phyloP scores from a whole-genome alignment of 2,113 vertebrate genomes.

The Promerops cafer region DNA sequence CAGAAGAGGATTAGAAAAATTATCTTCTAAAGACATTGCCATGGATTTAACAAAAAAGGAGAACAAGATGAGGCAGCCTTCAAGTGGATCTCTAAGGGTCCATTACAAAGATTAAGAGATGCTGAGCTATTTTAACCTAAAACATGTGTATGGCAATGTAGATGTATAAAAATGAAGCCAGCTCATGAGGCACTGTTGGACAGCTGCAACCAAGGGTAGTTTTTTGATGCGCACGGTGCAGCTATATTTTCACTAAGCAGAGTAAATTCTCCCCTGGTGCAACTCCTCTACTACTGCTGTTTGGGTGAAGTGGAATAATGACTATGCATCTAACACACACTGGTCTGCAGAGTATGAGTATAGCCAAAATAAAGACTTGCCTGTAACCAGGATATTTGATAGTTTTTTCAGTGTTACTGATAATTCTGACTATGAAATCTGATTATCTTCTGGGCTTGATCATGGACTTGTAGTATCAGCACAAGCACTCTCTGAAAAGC shows the following conservation, averaged over 20 bases:
- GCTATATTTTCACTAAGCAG: not conserved
- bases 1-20: not conserved
- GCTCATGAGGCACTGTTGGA: not conserved
- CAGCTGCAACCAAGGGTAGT: not conserved
- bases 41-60: not conserved
- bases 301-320: not conserved
- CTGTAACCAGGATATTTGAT: not conserved
- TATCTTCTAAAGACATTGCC: not conserved
- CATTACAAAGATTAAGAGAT: not conserved
- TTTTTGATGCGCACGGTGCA: not conserved
- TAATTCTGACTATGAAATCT: not conserved
- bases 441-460: not conserved
- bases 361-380: not conserved
- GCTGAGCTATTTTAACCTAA: not conserved
- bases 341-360: accelerated
- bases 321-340: not conserved
- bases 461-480: not conserved
- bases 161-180: not conserved
- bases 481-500: not conserved
- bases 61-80: not conserved
- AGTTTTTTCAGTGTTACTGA: not conserved
- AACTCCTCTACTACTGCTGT: not conserved
- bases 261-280: not conserved
- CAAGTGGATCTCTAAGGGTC: not conserved
- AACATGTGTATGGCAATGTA: not conserved